A percentile compares a stretch with the other conserved stretches of the same genome.
These are phyloP conservation scores for Ditula angustiorana DNA, from an alignment of 2,888 invertebrate species.

Conservation along the genomic window DNA sequence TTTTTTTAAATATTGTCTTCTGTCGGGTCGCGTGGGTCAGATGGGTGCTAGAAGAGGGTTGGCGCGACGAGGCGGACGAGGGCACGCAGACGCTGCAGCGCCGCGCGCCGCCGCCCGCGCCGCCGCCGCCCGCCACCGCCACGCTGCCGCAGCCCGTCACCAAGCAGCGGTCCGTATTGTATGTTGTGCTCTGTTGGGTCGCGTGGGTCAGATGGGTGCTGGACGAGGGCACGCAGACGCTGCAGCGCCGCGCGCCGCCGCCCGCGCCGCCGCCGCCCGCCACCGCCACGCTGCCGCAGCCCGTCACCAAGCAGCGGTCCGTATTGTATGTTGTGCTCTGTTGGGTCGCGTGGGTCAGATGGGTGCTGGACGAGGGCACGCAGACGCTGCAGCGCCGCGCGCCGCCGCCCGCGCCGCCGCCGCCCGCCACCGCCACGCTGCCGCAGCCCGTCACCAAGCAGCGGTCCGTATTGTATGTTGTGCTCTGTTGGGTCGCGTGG, in stretches of 20 bases:
- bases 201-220: too few species aligned
- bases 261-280: conserved; percentile 1
- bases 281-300: conserved; percentile 45
- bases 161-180: too few species aligned
- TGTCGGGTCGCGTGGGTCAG: conserved; percentile 49
- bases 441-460: too few species aligned
- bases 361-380: neutral
- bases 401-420: too few species aligned
- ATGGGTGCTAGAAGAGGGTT: conserved; percentile 66
- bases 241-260: conserved; percentile 5
- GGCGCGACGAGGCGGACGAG: conserved; percentile 54
- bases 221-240: conserved; percentile 52
- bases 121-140: conserved; percentile 63
- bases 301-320: conserved; percentile 13
- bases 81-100: conserved; percentile 79
- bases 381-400: too few species aligned
- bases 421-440: too few species aligned
- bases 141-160: conserved; percentile 72
- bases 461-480: too few species aligned
- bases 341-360: too few species aligned
- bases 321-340: too few species aligned
- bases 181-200: too few species aligned
- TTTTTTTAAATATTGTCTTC: too few species aligned
- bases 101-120: conserved; percentile 58
- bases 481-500: too few species aligned